These are phyloP conservation scores for Chelon labrosus DNA, from an alignment of 2,797 vertebrate genomes.

Conservation along the genomic window DNA sequence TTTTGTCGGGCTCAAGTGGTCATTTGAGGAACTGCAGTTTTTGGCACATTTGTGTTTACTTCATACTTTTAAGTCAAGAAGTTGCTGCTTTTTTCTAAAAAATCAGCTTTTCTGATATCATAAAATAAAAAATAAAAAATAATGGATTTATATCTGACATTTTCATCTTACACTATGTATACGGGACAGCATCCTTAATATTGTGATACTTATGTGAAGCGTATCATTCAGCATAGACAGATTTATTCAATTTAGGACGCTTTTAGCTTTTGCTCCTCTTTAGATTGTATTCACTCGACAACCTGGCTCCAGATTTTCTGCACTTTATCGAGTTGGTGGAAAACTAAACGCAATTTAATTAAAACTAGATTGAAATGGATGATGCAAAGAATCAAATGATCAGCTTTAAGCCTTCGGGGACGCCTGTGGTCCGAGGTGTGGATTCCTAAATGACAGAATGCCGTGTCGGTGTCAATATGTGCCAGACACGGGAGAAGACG, in stretches of 20 bases:
- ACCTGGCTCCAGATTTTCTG: too few species aligned
- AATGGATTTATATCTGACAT: not conserved
- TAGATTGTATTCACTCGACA: not conserved
- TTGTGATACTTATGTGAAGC: not conserved
- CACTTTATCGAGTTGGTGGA: not conserved
- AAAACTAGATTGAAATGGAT: not conserved
- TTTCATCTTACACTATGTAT: not conserved
- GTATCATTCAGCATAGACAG: not conserved
- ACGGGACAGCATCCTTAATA: not conserved
- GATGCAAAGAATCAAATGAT: too few species aligned
- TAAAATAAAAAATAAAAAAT: too few species aligned
- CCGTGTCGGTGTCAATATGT: not conserved
- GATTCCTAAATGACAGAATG: not conserved
- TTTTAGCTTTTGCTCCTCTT: not conserved
- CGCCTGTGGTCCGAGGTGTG: too few species aligned
- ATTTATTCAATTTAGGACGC: not conserved
- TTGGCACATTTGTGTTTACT: too few species aligned
- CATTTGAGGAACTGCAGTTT: too few species aligned
- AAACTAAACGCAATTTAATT: not conserved
- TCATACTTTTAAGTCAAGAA: too few species aligned
- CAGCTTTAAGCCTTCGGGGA: too few species aligned
- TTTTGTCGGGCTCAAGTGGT: too few species aligned
- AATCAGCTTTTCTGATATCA: too few species aligned
- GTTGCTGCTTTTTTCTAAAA: too few species aligned
- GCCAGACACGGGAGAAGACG: constrained; percentile 5